phyloP scores from a whole-genome alignment of 1,140 invertebrate genomes.

The Drosophila subpulchrella region DNA sequence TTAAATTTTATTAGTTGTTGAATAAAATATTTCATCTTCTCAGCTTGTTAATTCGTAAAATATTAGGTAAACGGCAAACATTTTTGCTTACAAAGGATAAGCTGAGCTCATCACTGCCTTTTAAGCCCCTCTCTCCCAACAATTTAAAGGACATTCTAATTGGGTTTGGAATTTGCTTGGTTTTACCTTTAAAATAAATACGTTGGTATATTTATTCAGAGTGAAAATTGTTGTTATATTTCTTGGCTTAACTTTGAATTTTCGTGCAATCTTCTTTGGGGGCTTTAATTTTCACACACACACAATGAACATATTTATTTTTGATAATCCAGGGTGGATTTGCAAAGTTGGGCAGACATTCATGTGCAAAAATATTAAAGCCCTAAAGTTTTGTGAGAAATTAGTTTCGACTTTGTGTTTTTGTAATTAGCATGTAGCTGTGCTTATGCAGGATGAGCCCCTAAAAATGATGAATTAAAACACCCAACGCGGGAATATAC shows the following conservation, averaged over 20 bases:
- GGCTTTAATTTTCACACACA: conserved; percentile 9
- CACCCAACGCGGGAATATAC: too few relatives aligned
- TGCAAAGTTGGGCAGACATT: neutral
- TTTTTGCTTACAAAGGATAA: conserved; percentile 16
- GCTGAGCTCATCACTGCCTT: conserved; percentile 1
- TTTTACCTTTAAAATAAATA: neutral
- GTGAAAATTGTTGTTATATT: conserved; percentile 1
- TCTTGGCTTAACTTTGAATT: neutral
- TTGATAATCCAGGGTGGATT: conserved; percentile 9
- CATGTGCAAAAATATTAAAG: neutral
- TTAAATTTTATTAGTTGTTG: neutral
- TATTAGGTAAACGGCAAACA: conserved; percentile 3
- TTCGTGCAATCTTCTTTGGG: neutral
- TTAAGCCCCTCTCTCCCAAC: neutral
- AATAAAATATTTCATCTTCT: neutral
- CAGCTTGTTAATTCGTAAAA: conserved; percentile 1
- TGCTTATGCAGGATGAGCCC: neutral
- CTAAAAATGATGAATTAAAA: neutral
- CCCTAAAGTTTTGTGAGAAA: neutral
- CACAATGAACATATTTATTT: neutral
- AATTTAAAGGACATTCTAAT: neutral
- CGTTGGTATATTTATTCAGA: neutral
- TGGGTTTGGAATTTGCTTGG: conserved; percentile 6
- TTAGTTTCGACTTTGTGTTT: neutral
- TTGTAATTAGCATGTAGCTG: neutral